These are phyloP conservation scores for Antheraea mylitta DNA, from an alignment of 1,140 invertebrate species.

Conservation along the genomic window DNA sequence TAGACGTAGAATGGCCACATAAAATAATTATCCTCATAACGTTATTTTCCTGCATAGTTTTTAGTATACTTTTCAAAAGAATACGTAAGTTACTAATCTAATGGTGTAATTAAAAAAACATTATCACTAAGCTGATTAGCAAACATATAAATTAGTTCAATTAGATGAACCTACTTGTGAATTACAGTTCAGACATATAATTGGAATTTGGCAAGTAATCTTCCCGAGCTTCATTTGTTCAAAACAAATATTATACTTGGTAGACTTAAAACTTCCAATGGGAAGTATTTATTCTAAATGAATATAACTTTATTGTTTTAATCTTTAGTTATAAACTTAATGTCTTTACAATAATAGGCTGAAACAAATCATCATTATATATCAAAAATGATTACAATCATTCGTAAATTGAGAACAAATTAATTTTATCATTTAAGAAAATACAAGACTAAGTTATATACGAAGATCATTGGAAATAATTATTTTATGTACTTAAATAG, in stretches of 20 bases:
- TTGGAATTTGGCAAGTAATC: background rate
- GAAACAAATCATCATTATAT: background rate
- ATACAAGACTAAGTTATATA: background rate
- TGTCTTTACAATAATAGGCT: background rate
- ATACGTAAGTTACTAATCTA: background rate
- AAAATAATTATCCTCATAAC: constrained; percentile 30
- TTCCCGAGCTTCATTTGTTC: background rate
- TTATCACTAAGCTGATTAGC: background rate
- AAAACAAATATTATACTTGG: too few species aligned
- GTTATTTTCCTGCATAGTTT: constrained; percentile 13
- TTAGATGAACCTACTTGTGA: background rate
- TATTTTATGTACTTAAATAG: background rate
- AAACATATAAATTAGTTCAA: background rate
- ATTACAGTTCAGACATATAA: background rate
- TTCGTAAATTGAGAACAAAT: background rate
- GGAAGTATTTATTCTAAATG: too few species aligned
- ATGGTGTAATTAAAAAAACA: background rate
- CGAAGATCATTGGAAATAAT: background rate
- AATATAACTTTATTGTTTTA: too few species aligned
- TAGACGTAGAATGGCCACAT: constrained; percentile 30
- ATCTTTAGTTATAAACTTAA: background rate
- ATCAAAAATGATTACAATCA: too few species aligned
- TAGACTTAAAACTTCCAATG: too few species aligned
- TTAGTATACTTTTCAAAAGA: background rate
- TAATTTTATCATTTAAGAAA: background rate